Evolutionary conservation across 2,113 vertebrate genomes (phyloP), one percentile per base, ranked within the genome.

Genomic region (Oreochromis spilurus): DNA sequence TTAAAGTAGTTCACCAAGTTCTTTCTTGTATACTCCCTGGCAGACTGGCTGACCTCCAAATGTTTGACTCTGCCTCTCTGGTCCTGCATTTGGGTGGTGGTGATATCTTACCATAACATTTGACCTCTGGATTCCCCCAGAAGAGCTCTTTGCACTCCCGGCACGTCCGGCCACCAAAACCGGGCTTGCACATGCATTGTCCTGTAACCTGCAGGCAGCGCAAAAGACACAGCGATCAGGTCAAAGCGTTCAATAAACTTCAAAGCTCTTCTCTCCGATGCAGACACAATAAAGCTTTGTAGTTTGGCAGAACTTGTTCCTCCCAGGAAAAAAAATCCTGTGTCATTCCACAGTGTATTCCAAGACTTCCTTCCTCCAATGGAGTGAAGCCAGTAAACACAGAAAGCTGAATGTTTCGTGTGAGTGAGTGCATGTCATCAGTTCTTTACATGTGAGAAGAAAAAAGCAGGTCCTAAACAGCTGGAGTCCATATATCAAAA

Each of bases 81-180:
- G 43, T 75, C 70, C 16, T 75, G 4, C 16, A 77, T 50, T 77
- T 31, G 45, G 45, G 26, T 50, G 6, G 14, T 48, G 34, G 13
- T 3, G 24, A 29, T 13, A 26, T 80, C 95, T 94, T 93, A 99
- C 99, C 98, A 83, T 88, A 91, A 94, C 99, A 99, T 91, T 98
- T 97, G 89, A 97, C 93, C 0, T 92, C 36, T 5, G 99, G 99
- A 89, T 98, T 94, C 0, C 99, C 98, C 99, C 99, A 99, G 95
- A 98, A 99, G 50, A 97, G 96, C 86, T 98, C 97, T 91, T 97
- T 97, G 95, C 99, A 99, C 90, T 99, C 97, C 3, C 92, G 96
- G 94, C 99, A 99, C 1, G 97, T 98, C 72, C 95, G 97, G 24
- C 99, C 99, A 86, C 98, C 98, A 0, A 99, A 99, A 6, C 98